phyloP scores from a whole-genome alignment of 2,797 vertebrate genomes.

The Melanogrammus aeglefinus region DNA sequence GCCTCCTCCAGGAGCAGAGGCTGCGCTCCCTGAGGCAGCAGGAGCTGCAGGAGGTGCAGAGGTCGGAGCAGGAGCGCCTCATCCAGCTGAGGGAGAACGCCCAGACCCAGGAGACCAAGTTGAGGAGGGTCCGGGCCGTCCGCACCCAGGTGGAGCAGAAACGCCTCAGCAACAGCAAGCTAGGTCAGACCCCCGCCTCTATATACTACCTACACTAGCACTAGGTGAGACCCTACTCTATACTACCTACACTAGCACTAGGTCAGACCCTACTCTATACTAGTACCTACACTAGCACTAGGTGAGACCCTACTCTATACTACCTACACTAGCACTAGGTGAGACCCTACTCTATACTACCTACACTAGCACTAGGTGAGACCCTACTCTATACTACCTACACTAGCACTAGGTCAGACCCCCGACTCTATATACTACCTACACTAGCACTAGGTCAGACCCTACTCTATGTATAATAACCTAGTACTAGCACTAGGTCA shows the following conservation, averaged over 20 bases:
- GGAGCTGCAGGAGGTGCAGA: slow-evolving; percentile 82
- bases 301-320: too few species aligned
- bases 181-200: slow-evolving; percentile 67
- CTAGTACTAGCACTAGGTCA: too few species aligned
- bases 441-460: too few species aligned
- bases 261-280: too few species aligned
- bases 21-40: slow-evolving; percentile 82
- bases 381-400: too few species aligned
- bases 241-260: too few species aligned
- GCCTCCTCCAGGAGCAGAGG: slow-evolving; percentile 80
- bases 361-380: too few species aligned
- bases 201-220: background rate
- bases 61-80: slow-evolving; percentile 85
- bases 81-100: slow-evolving; percentile 84
- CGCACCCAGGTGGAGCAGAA: slow-evolving; percentile 93
- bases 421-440: too few species aligned
- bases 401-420: too few species aligned
- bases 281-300: too few species aligned
- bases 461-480: too few species aligned
- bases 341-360: too few species aligned
- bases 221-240: background rate
- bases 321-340: background rate
- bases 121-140: slow-evolving; percentile 85
- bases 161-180: slow-evolving; percentile 85
- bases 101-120: slow-evolving; percentile 90